These are phyloP conservation scores for Lamprotornis superbus DNA, from an alignment of 2,113 vertebrate species.

Conservation along the genomic window DNA sequence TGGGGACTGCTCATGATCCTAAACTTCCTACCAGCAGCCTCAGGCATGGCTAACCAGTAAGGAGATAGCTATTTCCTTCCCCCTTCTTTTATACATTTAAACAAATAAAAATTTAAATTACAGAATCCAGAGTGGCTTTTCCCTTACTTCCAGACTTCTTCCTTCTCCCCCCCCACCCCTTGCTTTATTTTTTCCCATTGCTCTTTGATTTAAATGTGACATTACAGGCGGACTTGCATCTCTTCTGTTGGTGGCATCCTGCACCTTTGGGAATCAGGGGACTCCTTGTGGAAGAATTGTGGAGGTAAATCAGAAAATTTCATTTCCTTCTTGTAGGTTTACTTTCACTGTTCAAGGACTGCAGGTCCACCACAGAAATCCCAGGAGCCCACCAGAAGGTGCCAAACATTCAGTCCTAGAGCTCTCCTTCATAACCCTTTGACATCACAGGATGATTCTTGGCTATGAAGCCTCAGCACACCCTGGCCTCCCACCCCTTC, in stretches of 20 bases:
- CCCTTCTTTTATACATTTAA: not conserved
- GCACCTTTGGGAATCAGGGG: not conserved
- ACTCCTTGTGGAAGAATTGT: not conserved
- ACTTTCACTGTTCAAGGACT: not conserved
- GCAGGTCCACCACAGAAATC: not conserved
- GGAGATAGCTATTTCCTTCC: not conserved
- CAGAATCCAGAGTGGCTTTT: not conserved
- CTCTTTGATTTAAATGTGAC: not conserved
- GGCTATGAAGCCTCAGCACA: fast-evolving
- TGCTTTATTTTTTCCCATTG: not conserved
- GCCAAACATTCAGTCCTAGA: not conserved
- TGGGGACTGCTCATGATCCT: not conserved
- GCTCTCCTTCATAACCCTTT: not conserved
- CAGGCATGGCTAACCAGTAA: not conserved
- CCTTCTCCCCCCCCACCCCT: fast-evolving
- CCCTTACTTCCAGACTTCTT: not conserved
- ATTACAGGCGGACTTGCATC: not conserved
- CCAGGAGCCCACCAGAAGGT: not conserved
- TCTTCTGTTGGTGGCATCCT: not conserved
- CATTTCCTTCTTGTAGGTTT: not conserved
- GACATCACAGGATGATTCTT: not conserved
- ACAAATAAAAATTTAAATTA: not conserved
- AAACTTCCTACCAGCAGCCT: not conserved
- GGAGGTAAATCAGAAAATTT: not conserved
- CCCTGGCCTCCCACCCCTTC: not conserved